Base-by-base conservation (phyloP, 2,113 vertebrate genomes). In the Rhinoptilus africanus region DNA sequence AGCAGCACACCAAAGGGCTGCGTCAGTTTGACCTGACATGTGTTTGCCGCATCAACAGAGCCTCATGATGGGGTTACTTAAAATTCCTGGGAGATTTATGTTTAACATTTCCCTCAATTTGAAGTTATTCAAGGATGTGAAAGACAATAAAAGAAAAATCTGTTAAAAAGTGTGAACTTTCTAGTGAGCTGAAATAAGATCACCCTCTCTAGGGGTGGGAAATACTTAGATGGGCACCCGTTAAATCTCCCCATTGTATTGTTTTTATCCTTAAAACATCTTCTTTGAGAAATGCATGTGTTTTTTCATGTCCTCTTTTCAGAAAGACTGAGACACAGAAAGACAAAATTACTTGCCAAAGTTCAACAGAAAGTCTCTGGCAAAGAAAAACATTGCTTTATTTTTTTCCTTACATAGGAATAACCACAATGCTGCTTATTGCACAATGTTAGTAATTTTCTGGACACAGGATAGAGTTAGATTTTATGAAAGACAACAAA, bases 401-500 rank as follows among this genome's bases (percentile, higher is more conserved):
- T 60, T 43, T 77, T 66, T 62, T 6, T 43, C 77, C 88, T 93
- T 96, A 86, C 88, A 43, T 93, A 94, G 93, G 88, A 93, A 67
- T 80, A 95, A 92, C 82, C 79, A 90, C 92, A 91, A n/a, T 63
- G 51, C n/a, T 68, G 41, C 26, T 86, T 94, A 86, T 90, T 96
- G 85, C 88, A 96, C 83, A 94, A 93, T 32, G 37, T 80, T 89
- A 83, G 47, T 67, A 62, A 90, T 92, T 94, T 92, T 88, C 75
- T 92, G 79, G 88, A 74, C 68, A 41, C 47, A 64, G 20, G 82
- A 83, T 45, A 62, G 56, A 81, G 73, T 89, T 91, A 85, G 84
- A 71, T 89, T 88, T 95, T 94, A 89, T 68, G 86, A 75, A 92
- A 96, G 82, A 93, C 19, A 86, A 92, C 95, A 95, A 93, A 88